Evolutionary conservation across 2,113 vertebrate species (phyloP), one percentile per base, ranked within the genome.

Genomic region (Oncorhynchus gorbuscha): DNA sequence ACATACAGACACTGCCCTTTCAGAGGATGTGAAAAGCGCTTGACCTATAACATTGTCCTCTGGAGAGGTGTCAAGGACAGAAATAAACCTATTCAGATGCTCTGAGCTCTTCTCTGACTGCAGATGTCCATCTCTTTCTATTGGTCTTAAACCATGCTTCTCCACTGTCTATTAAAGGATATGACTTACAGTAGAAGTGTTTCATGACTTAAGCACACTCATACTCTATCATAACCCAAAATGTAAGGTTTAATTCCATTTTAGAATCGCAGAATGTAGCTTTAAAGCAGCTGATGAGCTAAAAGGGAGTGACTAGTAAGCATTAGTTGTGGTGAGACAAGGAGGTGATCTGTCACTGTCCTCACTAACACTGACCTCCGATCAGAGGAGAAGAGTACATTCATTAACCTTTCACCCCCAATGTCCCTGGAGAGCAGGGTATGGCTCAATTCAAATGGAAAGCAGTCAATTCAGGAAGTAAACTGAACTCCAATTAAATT

Each of bases 391-490:
- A 16, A n/a, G 49, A 55, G 16, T 55, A 55, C 3, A 55, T 55
- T 55, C 14, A 26, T 51, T 55, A 71, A 71, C 69, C 39, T 71
- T 71, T 13, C 48, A 55, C 51, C 51, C 14, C 35, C 7, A 70
- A 71, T 55, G 70, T n/a, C 62, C 72, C 48, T 28, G 51, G 66
- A 71, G 76, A 83, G 81, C 79, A 82, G 39, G 39, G 39, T 45
- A 11, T 9, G 39, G 39, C 39, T 45, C 39, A 45, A 45, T 45
- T 12, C 39, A 11, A 45, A 45, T 45, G 2, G 39, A 45, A 45
- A 9, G 9, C 39, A 11, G 39, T 45, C 39, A 45, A 45, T 45
- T 45, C 39, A 45, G 39, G 39, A 45, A 45, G 39, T 45, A 11
- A 12, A 45, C 39, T 45, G 2, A 45, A 45, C 12, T 45, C 9